Conservation (phyloP, 2,113 vertebrate genomes). For the Cheirogaleus medius region DNA sequence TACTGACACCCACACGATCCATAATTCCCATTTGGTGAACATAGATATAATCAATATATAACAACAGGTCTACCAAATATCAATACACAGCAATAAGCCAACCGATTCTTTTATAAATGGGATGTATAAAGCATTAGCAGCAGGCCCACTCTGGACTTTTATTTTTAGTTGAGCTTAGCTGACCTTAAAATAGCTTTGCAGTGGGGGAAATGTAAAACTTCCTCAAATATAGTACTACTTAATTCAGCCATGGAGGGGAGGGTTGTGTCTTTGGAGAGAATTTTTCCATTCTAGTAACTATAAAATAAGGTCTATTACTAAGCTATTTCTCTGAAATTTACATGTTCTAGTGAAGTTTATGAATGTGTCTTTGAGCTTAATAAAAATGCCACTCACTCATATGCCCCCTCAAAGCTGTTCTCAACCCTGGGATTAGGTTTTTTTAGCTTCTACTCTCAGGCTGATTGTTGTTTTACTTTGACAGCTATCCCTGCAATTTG, state of each 20-base stretch:
- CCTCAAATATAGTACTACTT: constrained; percentile 45
- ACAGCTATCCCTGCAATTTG: background rate
- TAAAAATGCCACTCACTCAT: background rate
- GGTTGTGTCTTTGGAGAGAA: background rate
- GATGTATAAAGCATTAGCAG: constrained; percentile 36
- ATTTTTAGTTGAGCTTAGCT: constrained; percentile 62
- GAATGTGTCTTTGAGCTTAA: background rate
- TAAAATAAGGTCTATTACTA: background rate
- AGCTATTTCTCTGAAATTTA: constrained; percentile 6
- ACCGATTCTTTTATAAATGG: constrained; percentile 18
- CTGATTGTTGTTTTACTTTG: background rate
- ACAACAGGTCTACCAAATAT: constrained; percentile 30
- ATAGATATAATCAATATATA: constrained; percentile 46
- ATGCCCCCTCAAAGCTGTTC: background rate
- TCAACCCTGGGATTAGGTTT: background rate
- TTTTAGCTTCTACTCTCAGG: background rate
- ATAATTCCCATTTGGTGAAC: constrained; percentile 50
- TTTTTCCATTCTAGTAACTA: constrained; percentile 4
- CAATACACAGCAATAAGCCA: constrained; percentile 9
- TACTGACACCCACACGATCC: background rate
- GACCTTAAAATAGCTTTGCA: constrained; percentile 57
- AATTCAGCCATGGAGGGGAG: background rate
- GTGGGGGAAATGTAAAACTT: constrained; percentile 1
- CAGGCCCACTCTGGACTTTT: background rate
- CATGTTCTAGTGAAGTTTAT: background rate